Conservation (phyloP, 1,140 invertebrate species). For the Stegodyphus mimosarum region DNA sequence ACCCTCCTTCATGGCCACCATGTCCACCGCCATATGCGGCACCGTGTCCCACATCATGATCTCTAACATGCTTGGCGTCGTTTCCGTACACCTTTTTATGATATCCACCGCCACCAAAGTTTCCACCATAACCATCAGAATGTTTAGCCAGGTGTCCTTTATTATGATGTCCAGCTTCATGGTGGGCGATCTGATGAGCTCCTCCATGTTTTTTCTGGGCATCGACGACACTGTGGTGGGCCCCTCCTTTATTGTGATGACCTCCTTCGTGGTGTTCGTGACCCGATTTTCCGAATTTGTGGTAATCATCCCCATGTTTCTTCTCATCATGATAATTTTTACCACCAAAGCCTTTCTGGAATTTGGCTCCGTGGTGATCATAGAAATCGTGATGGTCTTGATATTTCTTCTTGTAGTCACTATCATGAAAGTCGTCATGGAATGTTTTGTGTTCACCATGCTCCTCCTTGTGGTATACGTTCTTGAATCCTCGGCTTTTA, state of each 20-base stretch:
- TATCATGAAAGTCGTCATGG: conserved; percentile 63
- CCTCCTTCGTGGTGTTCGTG: conserved; percentile 30
- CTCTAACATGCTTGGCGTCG: conserved; percentile 17
- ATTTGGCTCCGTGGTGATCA: conserved; percentile 54
- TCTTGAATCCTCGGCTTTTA: conserved; percentile 63
- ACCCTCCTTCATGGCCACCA: conserved; percentile 44
- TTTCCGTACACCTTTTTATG: conserved; percentile 44
- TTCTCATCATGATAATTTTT: conserved; percentile 59
- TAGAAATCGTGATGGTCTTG: conserved; percentile 61
- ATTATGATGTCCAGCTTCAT: conserved; percentile 40
- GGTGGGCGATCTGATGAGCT: conserved; percentile 32
- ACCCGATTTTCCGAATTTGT: conserved; percentile 56
- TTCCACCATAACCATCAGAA: conserved; percentile 36
- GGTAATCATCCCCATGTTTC: conserved; percentile 60
- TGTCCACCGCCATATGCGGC: conserved; percentile 35
- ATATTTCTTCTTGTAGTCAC: conserved; percentile 63
- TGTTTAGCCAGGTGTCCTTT: conserved; percentile 36
- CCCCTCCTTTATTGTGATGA: conserved; percentile 48
- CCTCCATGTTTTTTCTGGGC: conserved; percentile 57
- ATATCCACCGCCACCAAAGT: conserved; percentile 42
- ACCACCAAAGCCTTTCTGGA: conserved; percentile 50
- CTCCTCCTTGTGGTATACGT: conserved; percentile 64
- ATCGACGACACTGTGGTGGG: conserved; percentile 30
- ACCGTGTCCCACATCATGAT: conserved; percentile 23
- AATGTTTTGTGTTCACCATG: conserved; percentile 64